Evolutionary conservation across 2,888 invertebrate species (phyloP).

Genomic region (Acanthosepion lycidas): DNA sequence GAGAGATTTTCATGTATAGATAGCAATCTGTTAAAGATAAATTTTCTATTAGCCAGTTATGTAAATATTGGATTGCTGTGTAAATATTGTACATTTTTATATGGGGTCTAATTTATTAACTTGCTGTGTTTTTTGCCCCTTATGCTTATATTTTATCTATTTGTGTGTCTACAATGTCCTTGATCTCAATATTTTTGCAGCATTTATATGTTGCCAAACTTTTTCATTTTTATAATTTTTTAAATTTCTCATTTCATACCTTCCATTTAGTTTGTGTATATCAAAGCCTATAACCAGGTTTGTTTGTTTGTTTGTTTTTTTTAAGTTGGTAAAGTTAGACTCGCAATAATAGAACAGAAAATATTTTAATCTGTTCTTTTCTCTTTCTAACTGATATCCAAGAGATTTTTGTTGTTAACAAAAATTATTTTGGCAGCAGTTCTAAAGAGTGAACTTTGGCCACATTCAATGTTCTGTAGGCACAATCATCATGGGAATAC

Average conservation of each 20-base stretch:
- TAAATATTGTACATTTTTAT: constrained; percentile 48
- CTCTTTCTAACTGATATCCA: not conserved
- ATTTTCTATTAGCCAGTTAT: constrained; percentile 36
- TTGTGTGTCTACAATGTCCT: constrained; percentile 43
- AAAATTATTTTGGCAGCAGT: not conserved
- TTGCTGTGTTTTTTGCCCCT: constrained; percentile 43
- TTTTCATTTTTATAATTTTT: not conserved
- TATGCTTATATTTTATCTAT: constrained; percentile 37
- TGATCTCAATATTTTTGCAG: constrained; percentile 43
- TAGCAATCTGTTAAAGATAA: constrained; percentile 33
- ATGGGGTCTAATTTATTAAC: constrained; percentile 46
- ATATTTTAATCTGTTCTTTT: not conserved
- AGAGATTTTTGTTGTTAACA: not conserved
- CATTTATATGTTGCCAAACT: not conserved
- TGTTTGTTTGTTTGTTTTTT: not conserved
- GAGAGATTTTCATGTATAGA: constrained; percentile 33
- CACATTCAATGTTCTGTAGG: not conserved
- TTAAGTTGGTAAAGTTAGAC: not conserved
- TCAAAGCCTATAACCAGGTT: not conserved
- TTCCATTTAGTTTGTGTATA: not conserved
- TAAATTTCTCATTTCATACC: not conserved
- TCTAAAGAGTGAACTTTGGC: not conserved
- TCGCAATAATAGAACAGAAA: not conserved
- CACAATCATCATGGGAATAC: not conserved
- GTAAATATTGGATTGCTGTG: constrained; percentile 48